Conservation (phyloP, 2,797 vertebrate species). For the Capromys pilorides region DNA sequence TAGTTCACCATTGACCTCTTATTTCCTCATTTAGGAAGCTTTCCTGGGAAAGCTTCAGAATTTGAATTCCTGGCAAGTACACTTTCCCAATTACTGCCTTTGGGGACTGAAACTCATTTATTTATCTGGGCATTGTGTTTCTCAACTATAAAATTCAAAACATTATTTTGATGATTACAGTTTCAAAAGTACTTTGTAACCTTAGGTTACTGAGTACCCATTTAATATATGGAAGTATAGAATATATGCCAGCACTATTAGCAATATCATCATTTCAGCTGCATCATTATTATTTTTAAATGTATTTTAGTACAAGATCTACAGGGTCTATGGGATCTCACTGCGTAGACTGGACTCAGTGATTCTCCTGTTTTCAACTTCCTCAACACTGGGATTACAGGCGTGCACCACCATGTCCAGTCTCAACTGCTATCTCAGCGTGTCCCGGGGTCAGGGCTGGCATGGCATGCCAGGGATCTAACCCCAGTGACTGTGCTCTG, state of each 20-base stretch:
- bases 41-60: background rate
- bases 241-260: background rate
- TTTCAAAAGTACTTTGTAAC: background rate
- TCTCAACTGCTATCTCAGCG: too few species aligned
- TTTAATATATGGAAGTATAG: background rate
- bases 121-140: background rate
- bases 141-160: background rate
- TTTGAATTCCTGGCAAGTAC: background rate
- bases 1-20: background rate
- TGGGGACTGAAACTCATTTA: background rate
- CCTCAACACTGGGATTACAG: too few species aligned
- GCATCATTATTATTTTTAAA: background rate
- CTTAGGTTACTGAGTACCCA: background rate
- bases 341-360: too few species aligned
- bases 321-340: too few species aligned
- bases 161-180: background rate
- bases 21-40: background rate
- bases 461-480: too few species aligned
- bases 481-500: too few species aligned
- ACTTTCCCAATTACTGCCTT: background rate
- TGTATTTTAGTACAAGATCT: too few species aligned
- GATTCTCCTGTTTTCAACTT: too few species aligned
- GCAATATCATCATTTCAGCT: background rate
- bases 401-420: too few species aligned
- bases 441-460: too few species aligned